Base-by-base conservation (phyloP, 2,797 vertebrate genomes). In the Cygnus olor region DNA sequence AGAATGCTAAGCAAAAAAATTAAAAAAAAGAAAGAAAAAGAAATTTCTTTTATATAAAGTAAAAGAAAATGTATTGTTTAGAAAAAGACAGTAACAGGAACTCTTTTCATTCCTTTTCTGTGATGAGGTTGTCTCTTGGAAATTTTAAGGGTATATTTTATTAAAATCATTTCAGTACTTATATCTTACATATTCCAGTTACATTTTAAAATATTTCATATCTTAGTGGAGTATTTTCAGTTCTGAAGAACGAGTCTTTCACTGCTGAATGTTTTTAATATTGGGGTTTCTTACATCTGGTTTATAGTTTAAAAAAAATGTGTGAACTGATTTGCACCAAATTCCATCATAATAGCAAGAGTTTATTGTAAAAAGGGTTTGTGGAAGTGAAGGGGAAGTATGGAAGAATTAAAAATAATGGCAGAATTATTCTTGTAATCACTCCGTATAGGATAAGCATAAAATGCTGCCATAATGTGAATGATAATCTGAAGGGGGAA, bases 371-470 rank as follows among this genome's bases (percentile, higher is more conserved):
- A 94, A 86, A 84, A 90, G 27, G 22, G n/a, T 76, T 83, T 60
- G 76, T 64, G 72, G 69, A 91, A 95, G 72, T 80, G 68, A 87
- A 51, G 58, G 72, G 54, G 44, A 82, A 88, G 68, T 47, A 47
- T 34, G 65, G 76, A 85, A 92, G 76, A 90, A 93, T 90, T 85
- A 90, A 94, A 92, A 85, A 88, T 92, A 90, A 86, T 64, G 84
- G 70, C 66, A 95, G 86, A 80, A 73, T 68, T 88, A 93, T 93
- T 63, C 70, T 69, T 95, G 71, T 94, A 95, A 95, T 94, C 89
- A 34, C 66, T 84, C 42, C 8, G 66, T 71, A 47, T 64, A 85
- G 88, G 90, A 93, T 96, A 93, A 95, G 88, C 86, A 90, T 81
- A 86, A 95, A 96, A 94, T 90, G 38, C 65, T 42, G 18, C 85